Conservation (phyloP, 1,140 invertebrate genomes). For the Pachyrhynchus sulphureomaculatus region DNA sequence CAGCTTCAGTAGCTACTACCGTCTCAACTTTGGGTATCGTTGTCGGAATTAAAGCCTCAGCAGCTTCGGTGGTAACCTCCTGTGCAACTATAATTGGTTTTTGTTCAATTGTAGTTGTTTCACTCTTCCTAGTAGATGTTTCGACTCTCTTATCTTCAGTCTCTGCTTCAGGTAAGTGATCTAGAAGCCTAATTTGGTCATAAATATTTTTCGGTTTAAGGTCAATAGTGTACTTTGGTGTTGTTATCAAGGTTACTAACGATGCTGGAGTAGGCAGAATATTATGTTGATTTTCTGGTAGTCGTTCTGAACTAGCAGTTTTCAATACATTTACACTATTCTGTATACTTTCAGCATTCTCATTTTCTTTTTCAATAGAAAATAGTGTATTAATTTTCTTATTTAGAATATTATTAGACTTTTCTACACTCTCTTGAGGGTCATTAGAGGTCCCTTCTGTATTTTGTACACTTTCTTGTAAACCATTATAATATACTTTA, state of each 20-base stretch:
- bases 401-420: too few species aligned
- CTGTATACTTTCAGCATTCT: conserved; percentile 6
- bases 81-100: not conserved
- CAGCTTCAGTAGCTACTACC: conserved; percentile 1
- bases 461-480: not conserved
- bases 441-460: not conserved
- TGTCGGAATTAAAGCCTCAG: not conserved
- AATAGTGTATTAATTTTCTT: not conserved
- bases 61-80: not conserved
- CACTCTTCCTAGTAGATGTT: not conserved
- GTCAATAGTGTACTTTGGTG: conserved; percentile 39
- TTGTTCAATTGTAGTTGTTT: not conserved
- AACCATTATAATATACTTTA: not conserved
- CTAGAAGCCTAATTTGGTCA: conserved; percentile 39
- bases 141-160: not conserved
- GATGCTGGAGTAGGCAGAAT: not conserved
- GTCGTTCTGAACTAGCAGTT: not conserved
- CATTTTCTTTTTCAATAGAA: not conserved
- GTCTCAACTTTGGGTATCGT: not conserved
- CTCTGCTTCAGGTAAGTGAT: conserved; percentile 34
- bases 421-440: not conserved
- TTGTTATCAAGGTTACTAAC: conserved; percentile 32
- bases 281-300: not conserved
- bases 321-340: not conserved
- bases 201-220: conserved; percentile 42